Evolutionary conservation across 2,888 invertebrate species (phyloP), one percentile per base, ranked within the genome.

Genomic region (Gnatocerus cornutus): DNA sequence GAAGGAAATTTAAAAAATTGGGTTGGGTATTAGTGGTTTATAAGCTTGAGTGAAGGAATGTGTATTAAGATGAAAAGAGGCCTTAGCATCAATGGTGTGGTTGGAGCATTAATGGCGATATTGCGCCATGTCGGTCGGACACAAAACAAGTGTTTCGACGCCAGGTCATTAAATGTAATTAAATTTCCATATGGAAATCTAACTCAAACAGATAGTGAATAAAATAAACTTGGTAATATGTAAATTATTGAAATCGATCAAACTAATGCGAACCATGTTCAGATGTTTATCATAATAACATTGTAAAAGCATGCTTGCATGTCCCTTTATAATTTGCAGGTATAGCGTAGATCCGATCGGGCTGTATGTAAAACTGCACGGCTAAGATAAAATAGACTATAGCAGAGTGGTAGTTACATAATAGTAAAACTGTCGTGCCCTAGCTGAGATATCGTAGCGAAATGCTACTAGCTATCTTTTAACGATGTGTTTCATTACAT

Each of bases 271-370:
- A 65, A 53, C 52, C 46, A 59, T 69, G 58, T 56, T 68, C 52
- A 68, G 68, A 68, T 68, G 56, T 56, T 63, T 68, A 63, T 69
- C 64, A 69, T 69, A 59, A 69, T 59, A 69, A 56, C 65, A 56
- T 39, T 69, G 64, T 64, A 66, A 66, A 66, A 62, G 70, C 70
- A 62, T 55, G 56, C 62, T 70, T 67, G 70, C 67, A 70, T 70
- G 70, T 67, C 62, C 52, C 52, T 70, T 67, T 56, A 70, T 62
- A 66, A 67, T 70, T 67, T 66, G 62, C 70, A 62, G 59, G 56
- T 67, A 70, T 58, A 59, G 43, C 43, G 30, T 48, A 56, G 63
- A 63, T 69, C 52, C 30, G 45, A 64, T 69, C 64, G 43, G 53
- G 14, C 46, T 55, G 45, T 45, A 55, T 55, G 39, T 50, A 63